Conservation (phyloP, 2,113 vertebrate species). For the Grus americana region DNA sequence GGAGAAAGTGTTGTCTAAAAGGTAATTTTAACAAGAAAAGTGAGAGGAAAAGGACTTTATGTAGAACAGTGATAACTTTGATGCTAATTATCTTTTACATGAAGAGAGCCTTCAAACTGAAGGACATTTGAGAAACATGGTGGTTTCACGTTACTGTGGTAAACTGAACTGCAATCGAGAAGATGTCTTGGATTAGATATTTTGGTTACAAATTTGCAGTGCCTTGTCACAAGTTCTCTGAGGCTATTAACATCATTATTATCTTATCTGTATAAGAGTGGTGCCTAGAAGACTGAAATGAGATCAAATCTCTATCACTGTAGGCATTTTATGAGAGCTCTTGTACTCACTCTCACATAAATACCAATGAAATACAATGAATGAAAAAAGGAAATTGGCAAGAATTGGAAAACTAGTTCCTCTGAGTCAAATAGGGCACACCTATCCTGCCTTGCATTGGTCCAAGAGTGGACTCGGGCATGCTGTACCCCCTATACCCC, state of each 20-base stretch:
- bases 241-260: neutral
- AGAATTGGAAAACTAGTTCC: neutral
- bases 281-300: neutral
- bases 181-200: neutral
- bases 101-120: neutral
- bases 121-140: neutral
- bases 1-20: neutral
- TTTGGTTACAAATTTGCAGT: neutral
- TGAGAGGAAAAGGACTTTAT: neutral
- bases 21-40: neutral
- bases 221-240: neutral
- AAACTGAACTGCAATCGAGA: neutral
- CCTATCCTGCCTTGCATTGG: neutral
- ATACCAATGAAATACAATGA: neutral
- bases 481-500: fast-evolving
- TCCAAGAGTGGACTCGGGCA: fast-evolving
- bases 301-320: neutral
- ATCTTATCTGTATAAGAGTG: neutral
- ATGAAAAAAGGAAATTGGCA: neutral
- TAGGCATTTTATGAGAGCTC: neutral
- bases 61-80: neutral
- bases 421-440: neutral
- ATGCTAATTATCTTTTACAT: neutral
- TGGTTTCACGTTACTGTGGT: fast-evolving
- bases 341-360: neutral